These are phyloP conservation scores for Hemibagrus guttatus DNA, from an alignment of 2,797 vertebrate species.

Conservation along the genomic window DNA sequence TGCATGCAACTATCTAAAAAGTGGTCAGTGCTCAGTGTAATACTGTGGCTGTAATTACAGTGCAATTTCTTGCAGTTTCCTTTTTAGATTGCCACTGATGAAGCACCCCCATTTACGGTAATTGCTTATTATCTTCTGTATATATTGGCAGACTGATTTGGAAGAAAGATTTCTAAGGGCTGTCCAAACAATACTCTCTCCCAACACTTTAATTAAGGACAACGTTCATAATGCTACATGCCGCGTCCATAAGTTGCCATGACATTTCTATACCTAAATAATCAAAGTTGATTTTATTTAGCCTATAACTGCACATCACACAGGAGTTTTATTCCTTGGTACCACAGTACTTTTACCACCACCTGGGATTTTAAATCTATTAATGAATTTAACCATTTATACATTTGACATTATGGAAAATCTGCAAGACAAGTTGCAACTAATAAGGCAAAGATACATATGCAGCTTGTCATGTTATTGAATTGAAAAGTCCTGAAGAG, in stretches of 20 bases:
- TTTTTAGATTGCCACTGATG: slow-evolving; percentile 17
- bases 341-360: background rate
- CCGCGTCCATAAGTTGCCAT: background rate
- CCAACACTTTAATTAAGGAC: slow-evolving; percentile 11
- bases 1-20: background rate
- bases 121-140: slow-evolving; percentile 26
- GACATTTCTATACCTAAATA: background rate
- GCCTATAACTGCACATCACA: background rate
- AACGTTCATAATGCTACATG: background rate
- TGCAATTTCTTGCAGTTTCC: slow-evolving; percentile 20
- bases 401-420: background rate
- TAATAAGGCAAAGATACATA: background rate
- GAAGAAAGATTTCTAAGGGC: background rate
- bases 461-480: background rate
- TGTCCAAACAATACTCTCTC: slow-evolving; percentile 1
- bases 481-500: background rate
- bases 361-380: background rate
- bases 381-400: background rate
- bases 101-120: slow-evolving; percentile 1
- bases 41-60: slow-evolving; percentile 5
- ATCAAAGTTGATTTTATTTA: background rate
- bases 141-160: slow-evolving; percentile 10
- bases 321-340: slow-evolving; percentile 1
- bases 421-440: background rate
- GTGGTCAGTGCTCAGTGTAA: slow-evolving; percentile 1